Percentiles rank a stretch among this genome's conserved stretches.
Evolutionary conservation across 2,113 vertebrate species (phyloP).

Genomic region (Thalassarche chlororhynchos): DNA sequence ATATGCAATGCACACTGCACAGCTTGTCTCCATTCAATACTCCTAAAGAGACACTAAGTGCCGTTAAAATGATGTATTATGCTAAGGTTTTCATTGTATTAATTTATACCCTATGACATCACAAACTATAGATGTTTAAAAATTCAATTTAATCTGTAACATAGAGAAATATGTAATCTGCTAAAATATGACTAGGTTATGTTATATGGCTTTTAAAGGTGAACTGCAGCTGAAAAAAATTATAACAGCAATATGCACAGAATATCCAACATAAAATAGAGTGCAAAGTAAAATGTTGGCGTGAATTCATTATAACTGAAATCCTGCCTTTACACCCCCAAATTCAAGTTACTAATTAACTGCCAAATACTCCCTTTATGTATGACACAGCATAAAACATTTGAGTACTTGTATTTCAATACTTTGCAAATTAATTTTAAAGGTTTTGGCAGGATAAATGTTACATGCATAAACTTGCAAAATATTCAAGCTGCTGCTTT

Average conservation of each 20-base stretch:
- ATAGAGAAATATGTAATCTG: neutral
- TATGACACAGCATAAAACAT: constrained; percentile 20
- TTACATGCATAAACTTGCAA: neutral
- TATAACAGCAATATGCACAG: neutral
- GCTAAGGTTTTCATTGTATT: neutral
- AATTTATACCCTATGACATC: constrained; percentile 23
- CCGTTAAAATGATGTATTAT: neutral
- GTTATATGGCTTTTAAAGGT: neutral
- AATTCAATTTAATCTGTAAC: neutral
- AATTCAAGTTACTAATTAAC: neutral
- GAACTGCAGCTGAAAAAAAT: neutral
- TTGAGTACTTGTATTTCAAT: neutral
- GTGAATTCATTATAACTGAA: neutral
- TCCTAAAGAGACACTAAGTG: neutral
- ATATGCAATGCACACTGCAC: neutral
- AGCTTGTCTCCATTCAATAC: neutral
- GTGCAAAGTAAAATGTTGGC: neutral
- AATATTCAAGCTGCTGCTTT: neutral
- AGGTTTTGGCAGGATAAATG: neutral
- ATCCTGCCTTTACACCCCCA: neutral
- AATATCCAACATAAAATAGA: neutral
- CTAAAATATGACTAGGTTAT: neutral
- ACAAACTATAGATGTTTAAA: neutral
- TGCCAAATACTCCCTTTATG: neutral
- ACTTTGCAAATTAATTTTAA: constrained; percentile 24